A percentile compares a stretch with the other conserved stretches of the same genome.
phyloP scores from a whole-genome alignment of 2,888 invertebrate species.

The Drosophila quasianomalipes region DNA sequence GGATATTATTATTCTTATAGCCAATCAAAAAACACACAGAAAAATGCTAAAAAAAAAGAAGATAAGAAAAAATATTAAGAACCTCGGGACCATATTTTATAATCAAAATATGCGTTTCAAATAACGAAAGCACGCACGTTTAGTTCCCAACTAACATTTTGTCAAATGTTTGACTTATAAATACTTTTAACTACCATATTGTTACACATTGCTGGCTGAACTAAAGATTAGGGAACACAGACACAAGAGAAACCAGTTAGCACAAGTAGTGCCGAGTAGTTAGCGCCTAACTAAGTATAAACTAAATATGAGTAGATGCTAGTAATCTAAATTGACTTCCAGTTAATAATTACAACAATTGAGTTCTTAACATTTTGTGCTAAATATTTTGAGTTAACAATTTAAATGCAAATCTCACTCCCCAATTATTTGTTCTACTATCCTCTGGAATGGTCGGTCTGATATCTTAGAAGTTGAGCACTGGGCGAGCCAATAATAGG shows the following conservation, averaged over 20 bases:
- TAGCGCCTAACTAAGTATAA: conserved; percentile 38
- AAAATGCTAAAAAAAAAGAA: conserved; percentile 29
- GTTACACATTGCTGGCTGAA: conserved; percentile 58
- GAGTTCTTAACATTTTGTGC: conserved; percentile 35
- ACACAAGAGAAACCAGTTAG: conserved; percentile 27
- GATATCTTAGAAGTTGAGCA: conserved; percentile 33
- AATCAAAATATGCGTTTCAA: conserved; percentile 85
- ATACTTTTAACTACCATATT: conserved; percentile 50
- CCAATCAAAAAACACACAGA: conserved; percentile 37
- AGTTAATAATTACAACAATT: conserved; percentile 31
- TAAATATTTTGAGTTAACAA: conserved; percentile 29
- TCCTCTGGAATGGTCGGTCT: conserved; percentile 8
- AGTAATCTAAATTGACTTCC: conserved; percentile 71
- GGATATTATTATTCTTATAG: conserved; percentile 46
- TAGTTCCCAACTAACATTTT: conserved; percentile 54
- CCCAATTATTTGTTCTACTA: conserved; percentile 6
- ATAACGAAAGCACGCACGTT: conserved; percentile 67
- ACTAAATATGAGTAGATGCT: conserved; percentile 46
- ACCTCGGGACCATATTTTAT: conserved; percentile 85
- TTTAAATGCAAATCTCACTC: conserved; percentile 5
- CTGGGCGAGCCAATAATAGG: conserved; percentile 81
- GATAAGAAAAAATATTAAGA: conserved; percentile 58
- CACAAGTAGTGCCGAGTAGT: conserved; percentile 43
- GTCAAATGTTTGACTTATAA: conserved; percentile 36
- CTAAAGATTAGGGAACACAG: conserved; percentile 64